Base-by-base conservation (phyloP, 1,140 invertebrate species). In the Conus ventricosus region DNA sequence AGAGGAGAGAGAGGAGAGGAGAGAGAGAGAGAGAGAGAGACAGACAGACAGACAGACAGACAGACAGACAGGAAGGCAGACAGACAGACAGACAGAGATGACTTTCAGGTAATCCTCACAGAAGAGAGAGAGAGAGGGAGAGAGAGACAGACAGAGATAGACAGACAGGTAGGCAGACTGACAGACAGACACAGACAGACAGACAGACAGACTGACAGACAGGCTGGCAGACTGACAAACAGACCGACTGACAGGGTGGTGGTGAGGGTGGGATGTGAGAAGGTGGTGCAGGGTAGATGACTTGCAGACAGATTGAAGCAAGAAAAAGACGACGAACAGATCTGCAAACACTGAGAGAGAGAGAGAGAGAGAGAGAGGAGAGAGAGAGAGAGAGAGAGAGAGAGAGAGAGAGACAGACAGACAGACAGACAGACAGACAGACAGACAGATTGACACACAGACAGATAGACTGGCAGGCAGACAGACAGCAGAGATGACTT, bases 161-260 rank as follows among this genome's bases (percentile, higher is more conserved):
- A 71, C 27, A 75, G 20, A 39, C 27, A 75, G 25, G 75, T 0
- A 53, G 60, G 13, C 13, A 85, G 51, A 75, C 60, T 75, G 84
- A 85, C 5, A 71, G 63, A 71, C 51, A 75, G 84, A 13, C 51
- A 71, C 51, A 75, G 84, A 13, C 51, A 53, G 84, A 84, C 53
- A 84, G 53, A 63, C 53, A 84, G 53, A 63, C 53, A 84, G 54
- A 84, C 10, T 2, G 82, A 63, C 53, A 84, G 54, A 84, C 53
- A 63, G 53, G 57, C 17, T 57, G 82, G 55, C 10, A 84, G 82
- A 84, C 13, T 57, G 20, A 85, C 13, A 85, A 27, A 71, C 25
- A 63, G 57, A 53, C 39, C 0, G 39, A 39, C 39, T 39, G 39
- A 39, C 39, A 39, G 0, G 39, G 39, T 39, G 39, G 39, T 39